Evolutionary conservation across 35 echinoderm and acorn worm species (phyloP).

Genomic region (Acanthaster planci): DNA sequence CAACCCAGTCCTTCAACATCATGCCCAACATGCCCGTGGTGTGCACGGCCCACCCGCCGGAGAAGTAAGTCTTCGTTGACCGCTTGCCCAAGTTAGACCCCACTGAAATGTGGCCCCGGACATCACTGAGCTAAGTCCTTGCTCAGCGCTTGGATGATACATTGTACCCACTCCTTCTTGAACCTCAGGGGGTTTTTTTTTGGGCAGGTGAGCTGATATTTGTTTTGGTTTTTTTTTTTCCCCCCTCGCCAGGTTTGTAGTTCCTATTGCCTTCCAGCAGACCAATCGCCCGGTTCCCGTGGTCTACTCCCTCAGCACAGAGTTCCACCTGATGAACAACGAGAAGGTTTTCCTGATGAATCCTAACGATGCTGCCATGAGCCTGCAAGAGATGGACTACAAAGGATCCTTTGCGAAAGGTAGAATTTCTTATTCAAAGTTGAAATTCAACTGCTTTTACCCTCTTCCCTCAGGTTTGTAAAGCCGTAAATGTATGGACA

Average conservation of each 20-base stretch:
- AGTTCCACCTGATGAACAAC: slow-evolving; percentile 99
- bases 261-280: slow-evolving; percentile 99
- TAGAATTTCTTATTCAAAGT: neutral
- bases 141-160: neutral
- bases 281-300: slow-evolving; percentile 96
- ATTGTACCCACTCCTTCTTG: neutral
- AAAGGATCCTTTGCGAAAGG: slow-evolving; percentile 97
- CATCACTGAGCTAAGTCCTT: neutral
- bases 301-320: slow-evolving; percentile 93
- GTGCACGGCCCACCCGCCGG: slow-evolving; percentile 91
- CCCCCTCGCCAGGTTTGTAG: slow-evolving; percentile 91
- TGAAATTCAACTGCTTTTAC: too few relatives aligned
- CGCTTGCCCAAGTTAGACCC: too few relatives aligned
- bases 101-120: too few relatives aligned
- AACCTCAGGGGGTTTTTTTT: neutral
- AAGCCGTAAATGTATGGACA: neutral
- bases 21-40: slow-evolving; percentile 71
- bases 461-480: neutral
- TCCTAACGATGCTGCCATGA: slow-evolving; percentile 86
- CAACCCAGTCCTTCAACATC: slow-evolving; percentile 83
- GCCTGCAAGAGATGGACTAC: slow-evolving; percentile 94
- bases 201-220: too few relatives aligned
- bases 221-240: slow-evolving; percentile 3
- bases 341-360: slow-evolving; percentile 99
- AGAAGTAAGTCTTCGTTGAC: slow-evolving; percentile 69